Percentiles rank a stretch among this genome's conserved stretches.
These are phyloP conservation scores for Synanceia verrucosa DNA, from an alignment of 2,797 vertebrate species.

Conservation along the genomic window DNA sequence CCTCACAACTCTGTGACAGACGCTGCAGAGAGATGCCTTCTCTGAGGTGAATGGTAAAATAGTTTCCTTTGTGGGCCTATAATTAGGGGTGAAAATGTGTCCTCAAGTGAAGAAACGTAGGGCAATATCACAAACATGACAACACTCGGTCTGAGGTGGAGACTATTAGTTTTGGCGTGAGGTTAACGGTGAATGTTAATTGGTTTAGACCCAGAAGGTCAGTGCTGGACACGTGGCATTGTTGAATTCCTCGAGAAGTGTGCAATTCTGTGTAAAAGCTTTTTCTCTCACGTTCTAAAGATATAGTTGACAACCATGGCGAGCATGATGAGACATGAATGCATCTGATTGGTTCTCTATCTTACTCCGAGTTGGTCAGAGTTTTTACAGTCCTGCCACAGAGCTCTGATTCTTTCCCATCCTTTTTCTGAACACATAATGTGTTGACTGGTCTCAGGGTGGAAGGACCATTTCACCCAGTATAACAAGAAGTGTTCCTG, in stretches of 20 bases:
- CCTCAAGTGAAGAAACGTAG: slow-evolving; percentile 26
- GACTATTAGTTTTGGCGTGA: slow-evolving; percentile 35
- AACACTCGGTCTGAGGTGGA: slow-evolving; percentile 33
- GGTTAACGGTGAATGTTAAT: slow-evolving; percentile 49
- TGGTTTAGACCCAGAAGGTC: slow-evolving; percentile 38
- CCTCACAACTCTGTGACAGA: slow-evolving; percentile 34
- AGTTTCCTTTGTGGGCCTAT: slow-evolving; percentile 38
- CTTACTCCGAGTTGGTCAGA: too few relatives aligned
- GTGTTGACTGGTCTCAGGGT: too few relatives aligned
- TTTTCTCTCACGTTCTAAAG: not conserved
- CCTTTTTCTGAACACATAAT: too few relatives aligned
- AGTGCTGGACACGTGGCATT: slow-evolving; percentile 4
- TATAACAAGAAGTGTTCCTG: too few relatives aligned
- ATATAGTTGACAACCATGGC: too few relatives aligned
- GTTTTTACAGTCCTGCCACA: too few relatives aligned
- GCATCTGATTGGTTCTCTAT: too few relatives aligned
- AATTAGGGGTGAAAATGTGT: slow-evolving; percentile 51
- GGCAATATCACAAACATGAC: slow-evolving; percentile 47
- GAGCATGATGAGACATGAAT: too few relatives aligned
- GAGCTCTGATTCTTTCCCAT: too few relatives aligned
- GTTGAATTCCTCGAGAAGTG: slow-evolving; percentile 28
- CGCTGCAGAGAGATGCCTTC: slow-evolving; percentile 24
- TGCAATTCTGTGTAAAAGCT: slow-evolving; percentile 3
- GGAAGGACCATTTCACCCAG: too few relatives aligned
- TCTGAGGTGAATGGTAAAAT: slow-evolving; percentile 9